Conservation (phyloP, 2,113 vertebrate species). For the Edolisoma coerulescens region DNA sequence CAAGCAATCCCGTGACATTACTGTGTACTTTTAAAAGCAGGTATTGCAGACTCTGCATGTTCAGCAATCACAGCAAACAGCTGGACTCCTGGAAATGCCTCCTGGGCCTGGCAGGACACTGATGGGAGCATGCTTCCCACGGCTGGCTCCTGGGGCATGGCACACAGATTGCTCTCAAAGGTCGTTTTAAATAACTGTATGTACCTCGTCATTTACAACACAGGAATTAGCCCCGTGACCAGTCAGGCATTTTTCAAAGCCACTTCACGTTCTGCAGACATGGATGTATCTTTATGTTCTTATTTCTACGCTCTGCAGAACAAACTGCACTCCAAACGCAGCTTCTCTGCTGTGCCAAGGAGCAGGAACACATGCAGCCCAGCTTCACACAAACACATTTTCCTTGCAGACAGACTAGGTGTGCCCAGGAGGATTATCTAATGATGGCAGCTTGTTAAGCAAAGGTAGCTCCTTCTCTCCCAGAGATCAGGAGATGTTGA, state of each 20-base stretch:
- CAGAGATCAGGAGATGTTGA: not conserved
- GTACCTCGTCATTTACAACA: not conserved
- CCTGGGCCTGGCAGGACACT: not conserved
- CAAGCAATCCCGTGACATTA: not conserved
- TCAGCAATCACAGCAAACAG: slow-evolving; percentile 23
- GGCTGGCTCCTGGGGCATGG: not conserved
- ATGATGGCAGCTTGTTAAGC: not conserved
- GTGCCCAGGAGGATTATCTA: not conserved
- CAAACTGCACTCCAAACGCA: not conserved
- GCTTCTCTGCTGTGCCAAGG: not conserved
- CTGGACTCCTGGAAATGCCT: not conserved
- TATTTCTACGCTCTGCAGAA: not conserved
- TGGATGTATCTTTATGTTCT: not conserved
- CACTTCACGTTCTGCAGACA: not conserved
- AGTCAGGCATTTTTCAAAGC: not conserved
- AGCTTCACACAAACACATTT: not conserved
- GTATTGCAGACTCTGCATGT: not conserved
- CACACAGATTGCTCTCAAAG: not conserved
- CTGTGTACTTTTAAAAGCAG: not conserved
- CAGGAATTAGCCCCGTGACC: not conserved
- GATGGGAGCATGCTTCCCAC: not conserved
- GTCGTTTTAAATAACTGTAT: not conserved
- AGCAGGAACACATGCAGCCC: not conserved
- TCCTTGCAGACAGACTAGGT: not conserved
- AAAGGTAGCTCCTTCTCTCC: not conserved